Base-by-base conservation (phyloP, 2,888 invertebrate species). In the Apodemia mormo region DNA sequence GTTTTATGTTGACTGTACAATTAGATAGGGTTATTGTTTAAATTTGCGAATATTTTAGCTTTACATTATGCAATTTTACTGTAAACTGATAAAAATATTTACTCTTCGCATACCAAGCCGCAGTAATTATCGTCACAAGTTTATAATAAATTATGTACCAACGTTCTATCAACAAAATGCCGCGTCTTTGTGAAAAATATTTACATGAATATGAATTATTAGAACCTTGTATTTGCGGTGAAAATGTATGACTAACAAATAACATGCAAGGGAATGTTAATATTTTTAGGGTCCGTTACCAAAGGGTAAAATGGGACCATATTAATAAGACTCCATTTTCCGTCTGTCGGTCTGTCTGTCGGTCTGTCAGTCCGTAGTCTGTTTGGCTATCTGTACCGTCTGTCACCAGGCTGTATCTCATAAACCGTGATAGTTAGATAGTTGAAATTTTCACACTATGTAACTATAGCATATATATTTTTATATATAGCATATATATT, bases 81-180 rank as follows among this genome's bases (percentile, higher is more conserved):
- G 77, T 78, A 76, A 80, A 77, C 80, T 84, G 90, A 90, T 91
- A 90, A 83, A 77, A 71, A 33, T 84, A 88, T 85, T 89, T 84
- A 81, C 78, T 72, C 67, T 79, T 76, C 86, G 84, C 89, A 88
- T 91, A 82, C 90, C 85, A 68, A 69, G 72, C 72, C 73, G 68
- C 68, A 68, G 75, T 79, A 80, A 80, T 79, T 79, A 81, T 14
- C 49, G n/a, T 49, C 61, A 29, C 37, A 69, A 52, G 52, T 66
- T 49, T n/a, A 33, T 66, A 66, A 52, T 33, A 49, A 49, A 66
- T 66, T 52, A 66, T 66, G 66, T 43, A 49, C 49, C 52, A 52
- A 66, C 66, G 30, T 45, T 33, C 45, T 22, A 61, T 61, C 33
- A 61, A 61, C 30, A 61, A 61, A 61, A 61, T 2, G 61, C 12